Conservation (phyloP, 1,140 invertebrate genomes). For the Nasonia giraulti region DNA sequence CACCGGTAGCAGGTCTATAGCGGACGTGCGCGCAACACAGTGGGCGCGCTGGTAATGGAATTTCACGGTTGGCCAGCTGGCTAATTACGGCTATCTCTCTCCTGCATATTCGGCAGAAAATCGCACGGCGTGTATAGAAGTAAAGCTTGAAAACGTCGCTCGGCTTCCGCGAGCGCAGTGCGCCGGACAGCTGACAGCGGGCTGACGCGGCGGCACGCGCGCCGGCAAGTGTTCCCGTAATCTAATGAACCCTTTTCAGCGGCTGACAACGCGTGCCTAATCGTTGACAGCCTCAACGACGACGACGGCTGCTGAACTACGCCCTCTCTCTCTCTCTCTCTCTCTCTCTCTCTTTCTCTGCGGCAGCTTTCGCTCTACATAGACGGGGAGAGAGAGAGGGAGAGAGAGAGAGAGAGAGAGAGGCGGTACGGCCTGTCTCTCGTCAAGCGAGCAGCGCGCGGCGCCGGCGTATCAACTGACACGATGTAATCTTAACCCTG, state of each 20-base stretch:
- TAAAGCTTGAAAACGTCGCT: background rate
- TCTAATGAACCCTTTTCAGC: constrained; percentile 63
- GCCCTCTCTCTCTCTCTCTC: constrained; percentile 34
- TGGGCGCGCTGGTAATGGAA: constrained; percentile 1
- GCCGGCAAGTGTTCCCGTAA: constrained; percentile 51
- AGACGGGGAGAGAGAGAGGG: no score
- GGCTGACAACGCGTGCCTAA: constrained; percentile 62
- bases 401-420: no score
- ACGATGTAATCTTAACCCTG: constrained; percentile 50
- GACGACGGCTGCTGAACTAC: constrained; percentile 56
- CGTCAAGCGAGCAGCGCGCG: constrained; percentile 17
- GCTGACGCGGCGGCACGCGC: background rate
- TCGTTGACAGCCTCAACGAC: constrained; percentile 58
- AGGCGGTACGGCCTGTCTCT: constrained; percentile 14
- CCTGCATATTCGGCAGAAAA: constrained; percentile 18
- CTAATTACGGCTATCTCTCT: constrained; percentile 26
- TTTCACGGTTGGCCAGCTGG: constrained; percentile 30
- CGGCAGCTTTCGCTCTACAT: background rate
- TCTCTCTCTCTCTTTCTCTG: background rate
- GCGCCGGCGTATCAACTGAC: constrained; percentile 42
- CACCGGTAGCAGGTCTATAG: background rate
- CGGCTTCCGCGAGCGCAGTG: background rate
- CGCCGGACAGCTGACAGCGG: constrained; percentile 36
- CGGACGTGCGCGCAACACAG: background rate
- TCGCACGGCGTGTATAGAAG: background rate